Percentiles rank a stretch among this genome's conserved stretches.
phyloP scores from a whole-genome alignment of 2,113 vertebrate species.

The Rostratula benghalensis region DNA sequence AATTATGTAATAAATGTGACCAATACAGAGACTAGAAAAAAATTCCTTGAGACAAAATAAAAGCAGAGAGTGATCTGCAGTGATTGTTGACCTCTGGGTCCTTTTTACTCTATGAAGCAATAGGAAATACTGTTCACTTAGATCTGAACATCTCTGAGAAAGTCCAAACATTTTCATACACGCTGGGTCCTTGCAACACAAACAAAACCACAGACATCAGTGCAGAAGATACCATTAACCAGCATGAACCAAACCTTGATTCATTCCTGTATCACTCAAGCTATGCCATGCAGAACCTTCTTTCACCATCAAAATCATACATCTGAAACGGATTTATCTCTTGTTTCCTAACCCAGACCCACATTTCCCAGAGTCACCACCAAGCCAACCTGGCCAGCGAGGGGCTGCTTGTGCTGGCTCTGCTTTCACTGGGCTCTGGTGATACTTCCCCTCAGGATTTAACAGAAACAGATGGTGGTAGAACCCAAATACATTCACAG shows the following conservation, averaged over 20 bases:
- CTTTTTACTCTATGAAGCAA: not conserved
- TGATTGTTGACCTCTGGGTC: not conserved
- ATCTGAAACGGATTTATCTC: not conserved
- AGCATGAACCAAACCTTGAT: not conserved
- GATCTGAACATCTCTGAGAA: not conserved
- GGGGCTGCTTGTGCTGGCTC: not conserved
- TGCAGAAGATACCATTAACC: not conserved
- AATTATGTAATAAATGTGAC: not conserved
- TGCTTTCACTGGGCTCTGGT: not conserved
- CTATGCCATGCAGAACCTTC: not conserved
- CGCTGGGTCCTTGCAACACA: not conserved
- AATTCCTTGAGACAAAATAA: not conserved
- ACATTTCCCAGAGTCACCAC: rapidly evolving
- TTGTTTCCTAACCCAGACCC: not conserved
- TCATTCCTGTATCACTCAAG: not conserved
- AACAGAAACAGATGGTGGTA: rapidly evolving
- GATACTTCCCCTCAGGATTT: no score
- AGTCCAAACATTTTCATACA: not conserved
- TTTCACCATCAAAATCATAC: not conserved
- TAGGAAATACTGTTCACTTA: not conserved
- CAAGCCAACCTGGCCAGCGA: not conserved
- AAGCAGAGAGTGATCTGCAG: not conserved
- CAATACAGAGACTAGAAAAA: not conserved
- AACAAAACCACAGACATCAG: rapidly evolving
- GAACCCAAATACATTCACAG: not conserved